Conservation (phyloP, 2,888 invertebrate species). For the Yponomeuta malinellus region DNA sequence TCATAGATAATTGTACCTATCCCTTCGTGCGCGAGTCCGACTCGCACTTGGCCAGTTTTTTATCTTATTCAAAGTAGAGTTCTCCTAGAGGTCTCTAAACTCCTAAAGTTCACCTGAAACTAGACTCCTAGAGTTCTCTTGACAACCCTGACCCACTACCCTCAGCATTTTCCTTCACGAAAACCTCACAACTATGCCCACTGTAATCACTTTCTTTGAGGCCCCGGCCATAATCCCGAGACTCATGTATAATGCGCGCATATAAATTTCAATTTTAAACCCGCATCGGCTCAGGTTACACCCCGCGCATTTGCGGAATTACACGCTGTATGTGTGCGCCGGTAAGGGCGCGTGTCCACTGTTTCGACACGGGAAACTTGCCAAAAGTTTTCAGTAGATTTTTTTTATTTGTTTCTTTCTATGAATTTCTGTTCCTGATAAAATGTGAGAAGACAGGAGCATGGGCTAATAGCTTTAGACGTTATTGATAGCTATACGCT, state of each 20-base stretch:
- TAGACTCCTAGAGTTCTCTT: background rate
- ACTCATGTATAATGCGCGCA: constrained; percentile 70
- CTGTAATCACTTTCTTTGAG: constrained; percentile 36
- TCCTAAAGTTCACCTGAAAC: too few species aligned
- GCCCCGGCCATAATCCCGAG: constrained; percentile 40
- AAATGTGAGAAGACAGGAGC: background rate
- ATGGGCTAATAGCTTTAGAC: background rate
- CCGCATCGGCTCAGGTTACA: constrained; percentile 60
- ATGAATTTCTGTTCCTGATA: background rate
- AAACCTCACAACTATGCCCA: background rate
- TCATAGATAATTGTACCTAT: too few species aligned
- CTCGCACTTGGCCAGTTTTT: too few species aligned
- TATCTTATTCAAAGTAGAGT: background rate
- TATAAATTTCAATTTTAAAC: constrained; percentile 76
- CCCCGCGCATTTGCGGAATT: constrained; percentile 63
- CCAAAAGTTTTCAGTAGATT: background rate
- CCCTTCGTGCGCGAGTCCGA: too few species aligned
- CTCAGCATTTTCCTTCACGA: background rate
- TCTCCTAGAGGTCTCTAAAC: background rate
- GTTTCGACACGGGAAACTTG: background rate
- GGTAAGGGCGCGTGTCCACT: constrained; percentile 1
- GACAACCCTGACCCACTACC: background rate
- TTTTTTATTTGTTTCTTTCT: background rate
- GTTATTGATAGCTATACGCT: background rate
- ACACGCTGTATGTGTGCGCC: constrained; percentile 27